Conservation (phyloP, 1,140 invertebrate species). For the Papilio helenus region DNA sequence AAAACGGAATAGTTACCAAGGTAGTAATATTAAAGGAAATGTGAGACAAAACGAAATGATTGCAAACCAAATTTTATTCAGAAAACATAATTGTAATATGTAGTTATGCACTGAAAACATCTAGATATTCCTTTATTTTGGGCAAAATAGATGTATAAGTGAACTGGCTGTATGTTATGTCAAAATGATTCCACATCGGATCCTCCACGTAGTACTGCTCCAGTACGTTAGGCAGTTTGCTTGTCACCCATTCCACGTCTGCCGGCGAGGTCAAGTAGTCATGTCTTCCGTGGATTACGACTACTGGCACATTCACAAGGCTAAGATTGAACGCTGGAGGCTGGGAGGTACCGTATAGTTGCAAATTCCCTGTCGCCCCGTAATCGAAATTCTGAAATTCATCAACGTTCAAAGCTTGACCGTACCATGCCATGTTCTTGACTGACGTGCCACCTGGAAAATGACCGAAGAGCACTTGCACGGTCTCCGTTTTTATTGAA, state of each 20-base stretch:
- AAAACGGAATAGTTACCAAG: too few species aligned
- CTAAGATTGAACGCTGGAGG: constrained; percentile 83
- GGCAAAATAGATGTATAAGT: constrained; percentile 59
- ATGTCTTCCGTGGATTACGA: constrained; percentile 64
- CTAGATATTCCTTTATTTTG: constrained; percentile 64
- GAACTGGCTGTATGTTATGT: constrained; percentile 60
- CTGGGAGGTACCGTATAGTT: constrained; percentile 75
- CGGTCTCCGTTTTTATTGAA: constrained; percentile 55
- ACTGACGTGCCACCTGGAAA: constrained; percentile 89
- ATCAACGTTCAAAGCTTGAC: constrained; percentile 75
- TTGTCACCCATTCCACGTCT: constrained; percentile 47
- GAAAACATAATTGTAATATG: not conserved
- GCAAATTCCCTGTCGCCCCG: constrained; percentile 76
- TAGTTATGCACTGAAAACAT: constrained; percentile 44
- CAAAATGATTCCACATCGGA: constrained; percentile 68
- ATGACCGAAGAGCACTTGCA: constrained; percentile 80
- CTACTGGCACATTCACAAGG: constrained; percentile 77
- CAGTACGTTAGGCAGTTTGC: constrained; percentile 55
- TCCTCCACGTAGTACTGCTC: constrained; percentile 56
- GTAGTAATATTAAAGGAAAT: not conserved
- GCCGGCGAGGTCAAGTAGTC: constrained; percentile 63
- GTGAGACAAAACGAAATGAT: not conserved
- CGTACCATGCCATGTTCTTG: constrained; percentile 86
- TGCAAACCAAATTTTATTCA: not conserved
- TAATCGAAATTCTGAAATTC: constrained; percentile 83